Evolutionary conservation across 2,888 invertebrate species (phyloP).

Genomic region (Lepetodrilus schrolli): DNA sequence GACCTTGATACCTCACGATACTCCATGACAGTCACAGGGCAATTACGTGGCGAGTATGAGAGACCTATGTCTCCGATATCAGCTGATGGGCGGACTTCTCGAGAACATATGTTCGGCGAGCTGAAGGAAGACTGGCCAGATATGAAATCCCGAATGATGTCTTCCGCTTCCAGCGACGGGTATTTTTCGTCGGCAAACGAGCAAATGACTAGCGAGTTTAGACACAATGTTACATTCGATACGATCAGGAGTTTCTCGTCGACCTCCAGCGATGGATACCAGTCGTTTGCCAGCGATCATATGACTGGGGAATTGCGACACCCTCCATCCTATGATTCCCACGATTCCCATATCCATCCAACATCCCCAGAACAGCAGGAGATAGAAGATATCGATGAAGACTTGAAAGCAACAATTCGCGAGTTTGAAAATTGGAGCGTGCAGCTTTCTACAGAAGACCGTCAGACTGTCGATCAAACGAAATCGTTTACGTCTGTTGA

Average conservation of each 20-base stretch:
- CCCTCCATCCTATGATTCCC: neutral
- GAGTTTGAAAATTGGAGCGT: neutral
- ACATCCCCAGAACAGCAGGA: neutral
- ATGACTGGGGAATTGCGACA: neutral
- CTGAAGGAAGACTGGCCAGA: neutral
- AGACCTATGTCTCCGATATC: neutral
- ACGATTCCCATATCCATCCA: neutral
- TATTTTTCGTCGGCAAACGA: neutral
- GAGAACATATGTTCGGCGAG: constrained; percentile 7
- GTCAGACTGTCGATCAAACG: neutral
- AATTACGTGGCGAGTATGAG: neutral
- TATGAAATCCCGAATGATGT: neutral
- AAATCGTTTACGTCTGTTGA: neutral
- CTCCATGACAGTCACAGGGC: neutral
- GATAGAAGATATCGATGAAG: neutral
- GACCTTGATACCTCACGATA: neutral
- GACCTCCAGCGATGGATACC: neutral
- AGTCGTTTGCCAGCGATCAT: neutral
- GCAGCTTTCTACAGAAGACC: neutral
- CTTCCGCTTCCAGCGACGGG: neutral
- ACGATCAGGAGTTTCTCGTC: neutral
- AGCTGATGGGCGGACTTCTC: neutral
- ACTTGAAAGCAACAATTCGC: neutral
- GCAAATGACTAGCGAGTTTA: neutral
- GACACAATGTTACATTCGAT: neutral